A percentile compares a stretch with the other conserved stretches of the same genome.
Conservation (phyloP, 2,113 vertebrate genomes). For the Catharus fuscescens region DNA sequence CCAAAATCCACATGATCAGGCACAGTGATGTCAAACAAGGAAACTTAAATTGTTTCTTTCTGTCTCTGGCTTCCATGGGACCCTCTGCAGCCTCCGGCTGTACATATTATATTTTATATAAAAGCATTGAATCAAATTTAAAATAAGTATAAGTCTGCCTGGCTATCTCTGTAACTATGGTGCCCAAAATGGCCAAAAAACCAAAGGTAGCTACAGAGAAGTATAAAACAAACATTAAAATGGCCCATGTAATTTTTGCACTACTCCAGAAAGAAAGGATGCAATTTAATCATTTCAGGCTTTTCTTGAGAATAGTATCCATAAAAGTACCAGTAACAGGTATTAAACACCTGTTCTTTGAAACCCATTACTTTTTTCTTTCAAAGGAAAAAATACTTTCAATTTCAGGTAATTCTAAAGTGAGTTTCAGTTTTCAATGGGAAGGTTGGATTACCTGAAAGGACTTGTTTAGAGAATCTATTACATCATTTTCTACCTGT, state of each 20-base stretch:
- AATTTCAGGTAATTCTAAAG: not conserved
- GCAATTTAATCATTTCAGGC: not conserved
- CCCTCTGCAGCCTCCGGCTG: not conserved
- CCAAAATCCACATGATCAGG: fast-evolving
- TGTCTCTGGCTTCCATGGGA: not conserved
- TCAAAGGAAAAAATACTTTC: not conserved
- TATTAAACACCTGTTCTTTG: not conserved
- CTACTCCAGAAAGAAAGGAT: not conserved
- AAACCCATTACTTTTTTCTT: not conserved
- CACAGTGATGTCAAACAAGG: not conserved
- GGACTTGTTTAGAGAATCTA: not conserved
- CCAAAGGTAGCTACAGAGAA: not conserved
- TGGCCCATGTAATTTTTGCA: not conserved
- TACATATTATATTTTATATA: not conserved
- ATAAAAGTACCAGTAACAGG: not conserved
- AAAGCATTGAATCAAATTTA: not conserved
- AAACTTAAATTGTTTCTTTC: not conserved
- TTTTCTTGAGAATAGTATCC: not conserved
- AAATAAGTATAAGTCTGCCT: not conserved
- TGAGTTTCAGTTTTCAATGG: not conserved
- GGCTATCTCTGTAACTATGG: not conserved
- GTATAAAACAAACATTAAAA: not conserved
- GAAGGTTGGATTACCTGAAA: not conserved
- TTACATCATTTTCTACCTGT: not conserved
- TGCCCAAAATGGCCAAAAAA: not conserved